Conservation (phyloP, 2,888 invertebrate species). For the Trissonchulus latispiculum region DNA sequence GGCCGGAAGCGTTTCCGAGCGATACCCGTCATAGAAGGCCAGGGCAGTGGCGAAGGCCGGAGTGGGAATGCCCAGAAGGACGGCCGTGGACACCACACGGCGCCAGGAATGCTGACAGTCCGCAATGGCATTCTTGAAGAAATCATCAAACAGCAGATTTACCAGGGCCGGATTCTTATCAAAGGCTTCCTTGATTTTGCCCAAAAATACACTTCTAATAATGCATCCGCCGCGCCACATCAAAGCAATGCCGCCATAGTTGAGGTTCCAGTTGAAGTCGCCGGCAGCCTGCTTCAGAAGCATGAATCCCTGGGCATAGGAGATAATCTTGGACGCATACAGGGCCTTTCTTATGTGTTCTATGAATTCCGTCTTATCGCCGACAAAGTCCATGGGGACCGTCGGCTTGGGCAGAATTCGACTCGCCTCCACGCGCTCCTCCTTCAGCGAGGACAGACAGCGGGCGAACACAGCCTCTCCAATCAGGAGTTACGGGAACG, state of each 20-base stretch:
- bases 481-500: conserved; percentile 82
- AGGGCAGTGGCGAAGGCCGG: conserved; percentile 86
- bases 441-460: conserved; percentile 80
- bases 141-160: conserved; percentile 81
- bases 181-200: no score
- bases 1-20: conserved; percentile 73
- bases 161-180: conserved; percentile 71
- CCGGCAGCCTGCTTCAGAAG: conserved; percentile 56
- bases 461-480: conserved; percentile 93
- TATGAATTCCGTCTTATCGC: conserved; percentile 67
- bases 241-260: conserved; percentile 91
- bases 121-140: conserved; percentile 73
- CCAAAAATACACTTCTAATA: conserved; percentile 46
- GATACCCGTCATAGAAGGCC: conserved; percentile 93
- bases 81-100: conserved; percentile 60
- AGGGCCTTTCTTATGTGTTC: conserved; percentile 76
- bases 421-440: conserved; percentile 73
- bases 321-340: conserved; percentile 94
- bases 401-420: conserved; percentile 61
- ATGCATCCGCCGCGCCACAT: conserved; percentile 12
- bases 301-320: conserved; percentile 80
- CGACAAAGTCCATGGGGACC: conserved; percentile 53
- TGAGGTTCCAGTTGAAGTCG: conserved; percentile 81
- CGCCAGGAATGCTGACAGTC: conserved; percentile 74
- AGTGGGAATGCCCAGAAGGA: conserved; percentile 71